Evolutionary conservation across 2,113 vertebrate species (phyloP).

Genomic region (Microcebus tavaratra): DNA sequence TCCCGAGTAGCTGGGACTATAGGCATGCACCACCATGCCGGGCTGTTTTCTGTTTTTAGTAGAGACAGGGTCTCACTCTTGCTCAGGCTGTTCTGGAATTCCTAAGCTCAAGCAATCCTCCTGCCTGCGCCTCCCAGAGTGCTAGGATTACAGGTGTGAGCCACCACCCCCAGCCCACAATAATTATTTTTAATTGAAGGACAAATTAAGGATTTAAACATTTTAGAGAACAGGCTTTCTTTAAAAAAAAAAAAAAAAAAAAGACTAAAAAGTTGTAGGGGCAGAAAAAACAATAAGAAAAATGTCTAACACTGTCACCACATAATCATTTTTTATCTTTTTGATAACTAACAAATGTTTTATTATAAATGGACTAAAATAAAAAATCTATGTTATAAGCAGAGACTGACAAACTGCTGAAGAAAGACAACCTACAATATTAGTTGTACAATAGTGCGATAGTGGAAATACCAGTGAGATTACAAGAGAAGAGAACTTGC

Average conservation of each 20-base stretch:
- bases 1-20: too few species aligned
- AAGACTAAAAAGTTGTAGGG: not conserved
- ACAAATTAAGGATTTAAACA: not conserved
- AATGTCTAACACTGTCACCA: not conserved
- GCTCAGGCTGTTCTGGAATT: too few species aligned
- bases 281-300: not conserved
- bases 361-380: not conserved
- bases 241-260: not conserved
- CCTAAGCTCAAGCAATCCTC: too few species aligned
- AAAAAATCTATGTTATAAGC: not conserved
- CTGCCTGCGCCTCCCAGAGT: too few species aligned
- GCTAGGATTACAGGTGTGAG: too few species aligned
- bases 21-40: too few species aligned
- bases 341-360: not conserved
- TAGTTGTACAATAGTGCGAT: too few species aligned
- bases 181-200: not conserved
- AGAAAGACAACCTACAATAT: not conserved
- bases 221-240: not conserved
- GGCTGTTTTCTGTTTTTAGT: too few species aligned
- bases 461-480: not conserved
- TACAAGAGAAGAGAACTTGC: slow-evolving; percentile 38
- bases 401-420: not conserved
- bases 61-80: too few species aligned
- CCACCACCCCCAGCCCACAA: too few species aligned
- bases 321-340: not conserved